phyloP scores from a whole-genome alignment of 2,797 vertebrate genomes.

The Gallinago solitaria region DNA sequence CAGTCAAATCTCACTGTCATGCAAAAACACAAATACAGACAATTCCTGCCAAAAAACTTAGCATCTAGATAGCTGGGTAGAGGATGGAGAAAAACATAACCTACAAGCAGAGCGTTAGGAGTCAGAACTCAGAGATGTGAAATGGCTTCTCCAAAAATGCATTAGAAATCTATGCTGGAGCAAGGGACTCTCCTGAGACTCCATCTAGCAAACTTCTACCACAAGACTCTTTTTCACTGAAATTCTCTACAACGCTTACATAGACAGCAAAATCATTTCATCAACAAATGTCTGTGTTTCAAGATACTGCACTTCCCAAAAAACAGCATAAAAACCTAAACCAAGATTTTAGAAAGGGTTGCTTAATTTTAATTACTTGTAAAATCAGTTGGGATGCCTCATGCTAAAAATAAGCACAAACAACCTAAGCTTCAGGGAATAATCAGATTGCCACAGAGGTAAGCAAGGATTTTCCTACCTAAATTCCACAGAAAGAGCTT shows the following conservation, averaged over 20 bases:
- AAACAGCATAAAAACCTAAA: neutral
- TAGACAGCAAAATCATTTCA: neutral
- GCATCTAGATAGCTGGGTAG: neutral
- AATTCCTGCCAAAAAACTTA: neutral
- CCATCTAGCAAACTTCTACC: neutral
- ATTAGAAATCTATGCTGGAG: neutral
- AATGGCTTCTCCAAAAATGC: neutral
- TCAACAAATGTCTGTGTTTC: neutral
- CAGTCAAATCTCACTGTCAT: neutral
- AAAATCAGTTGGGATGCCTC: slow-evolving; percentile 26
- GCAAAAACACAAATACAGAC: neutral
- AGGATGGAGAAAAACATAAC: neutral
- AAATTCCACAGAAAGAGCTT: neutral
- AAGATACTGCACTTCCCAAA: neutral
- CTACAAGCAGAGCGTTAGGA: neutral
- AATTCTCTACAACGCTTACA: neutral
- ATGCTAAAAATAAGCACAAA: slow-evolving; percentile 46
- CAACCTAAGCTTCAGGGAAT: slow-evolving; percentile 38
- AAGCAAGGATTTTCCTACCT: slow-evolving; percentile 11
- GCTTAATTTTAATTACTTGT: slow-evolving; percentile 13
- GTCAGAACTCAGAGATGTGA: neutral
- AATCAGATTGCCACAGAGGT: slow-evolving; percentile 4
- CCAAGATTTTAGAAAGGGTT: neutral
- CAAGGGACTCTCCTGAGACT: neutral
- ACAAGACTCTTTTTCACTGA: neutral